Evolutionary conservation across 2,888 invertebrate species (phyloP).

Genomic region (Orgyia antiqua): DNA sequence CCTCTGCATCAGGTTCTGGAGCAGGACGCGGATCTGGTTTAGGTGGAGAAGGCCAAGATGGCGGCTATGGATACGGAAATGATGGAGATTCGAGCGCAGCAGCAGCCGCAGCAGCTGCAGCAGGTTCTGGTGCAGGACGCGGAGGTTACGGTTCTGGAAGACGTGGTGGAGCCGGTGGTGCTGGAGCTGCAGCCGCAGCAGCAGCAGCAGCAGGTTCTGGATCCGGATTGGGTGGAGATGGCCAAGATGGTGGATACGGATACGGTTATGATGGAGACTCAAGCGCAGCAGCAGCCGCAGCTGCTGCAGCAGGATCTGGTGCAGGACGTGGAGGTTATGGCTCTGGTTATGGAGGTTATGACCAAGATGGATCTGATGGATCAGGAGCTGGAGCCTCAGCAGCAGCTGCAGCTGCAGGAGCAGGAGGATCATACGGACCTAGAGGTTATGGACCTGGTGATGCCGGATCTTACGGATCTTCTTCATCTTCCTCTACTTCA

Average conservation of each 20-base stretch:
- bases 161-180: constrained; percentile 3
- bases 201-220: constrained; percentile 5
- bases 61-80: not conserved
- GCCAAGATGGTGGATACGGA: not conserved
- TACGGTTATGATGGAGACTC: not conserved
- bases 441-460: constrained; percentile 12
- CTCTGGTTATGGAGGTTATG: not conserved
- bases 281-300: not conserved
- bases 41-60: not conserved
- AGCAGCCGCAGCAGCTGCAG: constrained; percentile 1
- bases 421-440: not conserved
- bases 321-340: not conserved
- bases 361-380: not conserved
- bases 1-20: not conserved
- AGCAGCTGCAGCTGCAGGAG: constrained; percentile 1
- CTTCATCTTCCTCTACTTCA: not conserved
- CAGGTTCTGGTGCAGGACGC: not conserved
- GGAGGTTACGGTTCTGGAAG: not conserved
- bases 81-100: not conserved
- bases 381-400: not conserved
- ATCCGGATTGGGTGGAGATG: not conserved
- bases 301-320: constrained; percentile 1
- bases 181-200: constrained; percentile 1
- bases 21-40: constrained; percentile 1
- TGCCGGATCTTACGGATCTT: constrained; percentile 14